Conservation (phyloP, 2,888 invertebrate genomes). For the Monoplex corrugatus region DNA sequence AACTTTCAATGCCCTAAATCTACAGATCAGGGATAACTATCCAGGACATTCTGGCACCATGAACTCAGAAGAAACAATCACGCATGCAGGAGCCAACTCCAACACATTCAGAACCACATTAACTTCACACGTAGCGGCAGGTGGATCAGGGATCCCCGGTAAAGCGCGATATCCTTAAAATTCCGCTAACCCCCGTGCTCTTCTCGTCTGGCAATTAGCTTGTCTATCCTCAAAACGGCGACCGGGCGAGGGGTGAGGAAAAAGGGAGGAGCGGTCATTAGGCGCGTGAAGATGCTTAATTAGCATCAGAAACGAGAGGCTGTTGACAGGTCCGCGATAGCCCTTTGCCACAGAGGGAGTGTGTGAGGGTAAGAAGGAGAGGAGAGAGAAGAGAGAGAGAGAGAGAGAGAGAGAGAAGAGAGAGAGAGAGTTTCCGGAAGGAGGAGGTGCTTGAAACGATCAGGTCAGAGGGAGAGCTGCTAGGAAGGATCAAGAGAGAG, state of each 20-base stretch:
- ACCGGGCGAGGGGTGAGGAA: neutral
- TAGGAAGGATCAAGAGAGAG: neutral
- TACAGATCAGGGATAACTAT: neutral
- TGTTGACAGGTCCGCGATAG: conserved; percentile 39
- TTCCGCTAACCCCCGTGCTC: neutral
- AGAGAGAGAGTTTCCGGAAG: neutral
- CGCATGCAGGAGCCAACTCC: neutral
- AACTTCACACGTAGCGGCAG: neutral
- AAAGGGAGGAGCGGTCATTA: conserved; percentile 28
- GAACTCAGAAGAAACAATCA: neutral
- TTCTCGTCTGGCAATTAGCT: conserved; percentile 1
- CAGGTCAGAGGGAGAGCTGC: neutral
- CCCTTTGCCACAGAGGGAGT: neutral
- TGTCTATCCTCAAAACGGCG: conserved; percentile 4
- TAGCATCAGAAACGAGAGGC: conserved; percentile 17
- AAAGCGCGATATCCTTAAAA: neutral
- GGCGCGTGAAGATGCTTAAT: conserved; percentile 29
- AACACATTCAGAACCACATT: conserved; percentile 32
- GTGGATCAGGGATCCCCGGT: neutral
- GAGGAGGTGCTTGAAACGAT: neutral
- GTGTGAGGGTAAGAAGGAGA: neutral
- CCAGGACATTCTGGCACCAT: neutral
- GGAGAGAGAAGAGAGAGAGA: neutral
- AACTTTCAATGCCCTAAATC: neutral
- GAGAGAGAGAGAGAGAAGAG: neutral